Evolutionary conservation across 2,888 invertebrate genomes (phyloP), one percentile per base, ranked within the genome.

Genomic region (Sylvicola cinctus): DNA sequence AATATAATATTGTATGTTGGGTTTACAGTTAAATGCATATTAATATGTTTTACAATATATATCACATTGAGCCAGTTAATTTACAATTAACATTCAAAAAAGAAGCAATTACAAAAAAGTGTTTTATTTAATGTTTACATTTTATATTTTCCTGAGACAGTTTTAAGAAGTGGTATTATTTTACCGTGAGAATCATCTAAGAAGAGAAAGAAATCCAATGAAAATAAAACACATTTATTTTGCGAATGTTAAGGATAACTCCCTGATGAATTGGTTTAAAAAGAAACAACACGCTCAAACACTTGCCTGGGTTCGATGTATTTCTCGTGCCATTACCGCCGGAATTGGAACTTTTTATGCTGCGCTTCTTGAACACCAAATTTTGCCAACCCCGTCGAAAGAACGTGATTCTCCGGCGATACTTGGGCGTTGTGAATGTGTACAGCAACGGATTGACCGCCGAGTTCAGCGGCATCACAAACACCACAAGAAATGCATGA

Each of bases 341-440:
- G 7, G 28, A 13, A 20, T 20, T 20, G 5, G 33, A 42, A 42
- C 49, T 50, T 51, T 38, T 33, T 36, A 40, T 37, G 29, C 26
- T 37, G 14, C 25, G 49, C 8, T 57, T 54, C 20, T 20, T 20
- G 8, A 20, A 20, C 8, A 20, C 20, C 3, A 55, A 53, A 43
- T 54, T 55, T 38, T 55, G 52, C 58, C 58, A 57, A 36, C 55
- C 55, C 6, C 53, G 49, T 20, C 20, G 4, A 20, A 20, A 20
- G 33, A 53, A 38, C 23, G 55, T 44, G n/a, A 67, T 47, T 41
- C 63, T 60, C 43, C 63, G 62, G 10, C 67, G 60, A 49, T 69
- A 72, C 45, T 68, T 70, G 2, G 70, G 66, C 3, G 72, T 73
- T 1, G 73, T 71, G 42, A 75, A 71, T 12, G 74, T 75, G 45